phyloP scores from a whole-genome alignment of 1,140 invertebrate genomes.

The Propsilocerus akamusi region DNA sequence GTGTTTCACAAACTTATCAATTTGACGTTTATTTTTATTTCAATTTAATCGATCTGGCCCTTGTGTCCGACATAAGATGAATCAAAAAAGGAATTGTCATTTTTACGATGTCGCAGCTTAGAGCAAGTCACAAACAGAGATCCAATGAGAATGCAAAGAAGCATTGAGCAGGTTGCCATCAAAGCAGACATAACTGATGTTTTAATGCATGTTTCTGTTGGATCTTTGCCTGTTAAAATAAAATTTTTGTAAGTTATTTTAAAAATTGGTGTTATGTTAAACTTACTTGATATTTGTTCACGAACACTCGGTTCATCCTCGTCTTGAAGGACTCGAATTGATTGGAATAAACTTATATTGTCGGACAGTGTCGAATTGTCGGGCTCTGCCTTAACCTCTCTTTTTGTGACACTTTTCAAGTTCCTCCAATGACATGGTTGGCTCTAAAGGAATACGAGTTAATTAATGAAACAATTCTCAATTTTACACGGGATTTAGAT shows the following conservation, averaged over 20 bases:
- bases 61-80: constrained; percentile 20
- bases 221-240: constrained; percentile 23
- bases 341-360: constrained; percentile 78
- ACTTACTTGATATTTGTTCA: constrained; percentile 7
- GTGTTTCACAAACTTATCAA: too few relatives aligned
- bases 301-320: constrained; percentile 32
- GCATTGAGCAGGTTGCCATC: constrained; percentile 42
- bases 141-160: constrained; percentile 46
- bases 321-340: constrained; percentile 67
- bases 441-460: constrained; percentile 35
- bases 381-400: constrained; percentile 25
- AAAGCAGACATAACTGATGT: constrained; percentile 56
- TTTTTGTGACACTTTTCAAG: constrained; percentile 53
- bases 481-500: constrained; percentile 8
- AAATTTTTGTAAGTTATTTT: constrained; percentile 6
- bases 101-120: constrained; percentile 34
- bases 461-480: constrained; percentile 6
- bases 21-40: too few relatives aligned
- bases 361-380: constrained; percentile 42
- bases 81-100: constrained; percentile 18
- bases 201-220: constrained; percentile 50
- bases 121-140: constrained; percentile 51
- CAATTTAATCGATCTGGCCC: constrained; percentile 21
- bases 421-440: constrained; percentile 87
- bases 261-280: constrained; percentile 7